These are phyloP conservation scores for Tinea trinotella DNA, from an alignment of 2,888 invertebrate species.

Conservation along the genomic window DNA sequence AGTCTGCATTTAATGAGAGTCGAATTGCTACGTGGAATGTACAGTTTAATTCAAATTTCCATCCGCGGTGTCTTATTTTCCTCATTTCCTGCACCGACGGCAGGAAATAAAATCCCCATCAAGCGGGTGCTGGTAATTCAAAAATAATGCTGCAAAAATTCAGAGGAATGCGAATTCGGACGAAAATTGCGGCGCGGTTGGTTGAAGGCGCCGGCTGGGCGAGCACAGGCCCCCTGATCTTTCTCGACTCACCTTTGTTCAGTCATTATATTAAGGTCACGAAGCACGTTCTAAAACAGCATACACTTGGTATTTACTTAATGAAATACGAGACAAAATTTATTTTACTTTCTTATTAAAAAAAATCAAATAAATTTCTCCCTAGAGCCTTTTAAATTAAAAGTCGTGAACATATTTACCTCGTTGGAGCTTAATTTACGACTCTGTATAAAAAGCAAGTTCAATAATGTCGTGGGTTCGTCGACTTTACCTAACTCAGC, in stretches of 20 bases:
- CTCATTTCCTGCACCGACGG: conserved; percentile 53
- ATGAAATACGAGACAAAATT: neutral
- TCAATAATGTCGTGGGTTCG: conserved; percentile 5
- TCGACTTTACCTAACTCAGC: conserved; percentile 29
- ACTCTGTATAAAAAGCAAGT: conserved; percentile 2
- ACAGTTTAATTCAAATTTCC: conserved; percentile 39
- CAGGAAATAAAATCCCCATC: conserved; percentile 66
- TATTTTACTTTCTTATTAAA: neutral
- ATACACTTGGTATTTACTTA: conserved; percentile 1
- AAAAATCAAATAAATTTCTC: neutral
- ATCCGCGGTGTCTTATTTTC: conserved; percentile 50
- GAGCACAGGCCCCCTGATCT: conserved; percentile 5
- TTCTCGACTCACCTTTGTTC: conserved; percentile 17
- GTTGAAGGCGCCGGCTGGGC: conserved; percentile 35
- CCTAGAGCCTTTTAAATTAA: neutral
- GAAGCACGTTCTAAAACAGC: neutral
- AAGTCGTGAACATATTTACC: conserved; percentile 1
- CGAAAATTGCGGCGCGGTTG: conserved; percentile 46
- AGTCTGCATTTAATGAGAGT: conserved; percentile 9
- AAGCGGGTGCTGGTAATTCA: conserved; percentile 59
- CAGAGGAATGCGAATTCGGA: conserved; percentile 48
- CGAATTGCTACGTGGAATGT: conserved; percentile 15
- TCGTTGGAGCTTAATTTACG: conserved; percentile 8
- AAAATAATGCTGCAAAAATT: conserved; percentile 64
- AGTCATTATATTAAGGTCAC: conserved; percentile 10